phyloP scores from a whole-genome alignment of 1,140 invertebrate species.

The Paralvinella palmiformis region DNA sequence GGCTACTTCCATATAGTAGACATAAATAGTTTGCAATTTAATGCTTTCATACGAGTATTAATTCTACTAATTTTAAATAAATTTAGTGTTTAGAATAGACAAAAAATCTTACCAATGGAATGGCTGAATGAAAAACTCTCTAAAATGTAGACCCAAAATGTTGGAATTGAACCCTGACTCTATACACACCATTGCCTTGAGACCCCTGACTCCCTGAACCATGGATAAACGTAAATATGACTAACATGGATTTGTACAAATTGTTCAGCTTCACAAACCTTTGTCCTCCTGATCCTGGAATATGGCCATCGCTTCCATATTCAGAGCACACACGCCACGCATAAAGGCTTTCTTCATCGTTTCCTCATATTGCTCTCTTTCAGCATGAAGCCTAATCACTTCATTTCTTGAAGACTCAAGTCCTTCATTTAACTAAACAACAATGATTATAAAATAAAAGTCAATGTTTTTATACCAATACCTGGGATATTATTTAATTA shows the following conservation, averaged over 20 bases:
- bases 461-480: no score
- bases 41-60: no score
- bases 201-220: not conserved
- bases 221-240: not conserved
- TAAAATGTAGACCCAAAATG: not conserved
- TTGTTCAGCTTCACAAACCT: slow-evolving; percentile 3
- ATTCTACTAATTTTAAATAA: no score
- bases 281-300: slow-evolving; percentile 36
- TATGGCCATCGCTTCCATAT: slow-evolving; percentile 49
- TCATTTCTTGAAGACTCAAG: slow-evolving; percentile 30
- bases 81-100: no score
- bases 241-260: not conserved
- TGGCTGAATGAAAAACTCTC: not conserved
- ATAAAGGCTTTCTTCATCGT: slow-evolving; percentile 50
- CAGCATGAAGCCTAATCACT: slow-evolving; percentile 31
- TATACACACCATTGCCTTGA: not conserved
- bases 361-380: slow-evolving; percentile 42
- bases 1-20: no score
- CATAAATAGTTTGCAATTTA: no score
- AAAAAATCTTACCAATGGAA: not conserved
- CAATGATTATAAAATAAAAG: not conserved
- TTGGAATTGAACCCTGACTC: not conserved
- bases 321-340: slow-evolving; percentile 49
- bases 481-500: no score
- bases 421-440: slow-evolving; percentile 33